Conservation (phyloP, 2,888 invertebrate species). For the Dolomedes plantarius region DNA sequence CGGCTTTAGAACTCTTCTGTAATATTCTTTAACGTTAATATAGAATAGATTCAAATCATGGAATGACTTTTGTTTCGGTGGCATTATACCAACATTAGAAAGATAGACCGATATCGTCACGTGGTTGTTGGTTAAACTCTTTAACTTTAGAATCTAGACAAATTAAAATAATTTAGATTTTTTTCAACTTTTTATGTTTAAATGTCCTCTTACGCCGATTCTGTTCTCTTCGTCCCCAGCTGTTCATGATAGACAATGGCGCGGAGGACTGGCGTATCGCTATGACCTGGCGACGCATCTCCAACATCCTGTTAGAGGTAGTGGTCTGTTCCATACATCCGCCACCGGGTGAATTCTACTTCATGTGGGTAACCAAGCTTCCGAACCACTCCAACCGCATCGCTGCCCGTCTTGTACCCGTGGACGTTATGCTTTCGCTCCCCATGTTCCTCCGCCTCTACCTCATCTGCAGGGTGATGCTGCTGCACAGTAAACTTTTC, state of each 20-base stretch:
- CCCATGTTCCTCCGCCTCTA: slow-evolving; percentile 99
- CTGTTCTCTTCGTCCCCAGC: too few species aligned
- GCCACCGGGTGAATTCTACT: slow-evolving; percentile 96
- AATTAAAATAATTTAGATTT: too few species aligned
- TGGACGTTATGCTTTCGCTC: slow-evolving; percentile 97
- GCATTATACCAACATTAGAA: too few species aligned
- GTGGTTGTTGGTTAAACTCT: too few species aligned
- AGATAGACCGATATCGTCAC: too few species aligned
- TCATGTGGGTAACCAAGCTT: slow-evolving; percentile 96
- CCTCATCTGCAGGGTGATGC: slow-evolving; percentile 99
- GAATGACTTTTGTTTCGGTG: too few species aligned
- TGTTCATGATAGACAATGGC: slow-evolving; percentile 99
- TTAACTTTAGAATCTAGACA: too few species aligned
- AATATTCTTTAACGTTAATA: too few species aligned
- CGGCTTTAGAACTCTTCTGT: too few species aligned
- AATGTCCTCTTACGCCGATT: too few species aligned
- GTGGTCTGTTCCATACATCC: slow-evolving; percentile 98
- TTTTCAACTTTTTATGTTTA: too few species aligned
- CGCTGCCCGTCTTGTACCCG: slow-evolving; percentile 83
- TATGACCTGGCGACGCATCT: slow-evolving; percentile 98
- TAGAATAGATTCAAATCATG: too few species aligned
- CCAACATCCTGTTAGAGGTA: slow-evolving; percentile 93
- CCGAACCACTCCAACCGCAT: slow-evolving; percentile 83
- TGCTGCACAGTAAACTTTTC: slow-evolving; percentile 99
- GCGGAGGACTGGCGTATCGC: slow-evolving; percentile 99